Base-by-base conservation (phyloP, 23 tunicate species). In the Aplidium turbinatum region DNA sequence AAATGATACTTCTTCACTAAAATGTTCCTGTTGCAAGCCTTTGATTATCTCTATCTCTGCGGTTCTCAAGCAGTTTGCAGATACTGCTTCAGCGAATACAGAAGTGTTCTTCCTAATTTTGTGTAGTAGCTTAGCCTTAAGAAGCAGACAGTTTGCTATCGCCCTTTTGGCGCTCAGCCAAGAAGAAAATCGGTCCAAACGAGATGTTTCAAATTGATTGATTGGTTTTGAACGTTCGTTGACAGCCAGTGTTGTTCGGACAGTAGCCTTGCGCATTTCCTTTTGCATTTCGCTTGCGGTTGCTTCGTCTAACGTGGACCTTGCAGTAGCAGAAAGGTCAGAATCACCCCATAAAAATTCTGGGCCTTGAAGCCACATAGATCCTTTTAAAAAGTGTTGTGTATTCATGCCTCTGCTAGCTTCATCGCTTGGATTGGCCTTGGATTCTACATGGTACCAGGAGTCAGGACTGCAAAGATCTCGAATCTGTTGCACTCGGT, bases 401-500 rank as follows among this genome's bases (percentile, higher is more conserved):
- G 22, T n/a, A 28, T 18, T 11, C 38, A 23, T 11, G 4, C 39
- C 69, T 62, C 69, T 25, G 69, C 69, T 62, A 23, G 69, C 38
- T 62, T 25, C 11, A 28, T 62, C 69, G 29, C 69, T 62, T 7
- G 69, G 69, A n/a, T 62, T 62, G 9, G 4, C 7, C 29, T 32
- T n/a, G 13, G 39, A 31, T 31, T 62, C 39, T 4, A 62, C 69
- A 23, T 62, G 29, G 18, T 25, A 62, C 69, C 69, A 62, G 19
- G 69, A n/a, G 13, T 62, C 39, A 7, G 69, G 69, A 32, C 39
- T 31, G 19, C 38, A 7, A 36, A 62, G 39, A n/a, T 62, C 69
- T 18, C 69, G 69, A 11, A 62, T 62, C 38, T 62, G 69, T n/a
- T 62, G 69, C 38, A 62, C 69, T 25, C 69, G 69, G 29, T 62